A percentile compares a stretch with the other conserved stretches of the same genome.
Evolutionary conservation across 2,113 vertebrate species (phyloP).

Genomic region (Suricata suricatta): DNA sequence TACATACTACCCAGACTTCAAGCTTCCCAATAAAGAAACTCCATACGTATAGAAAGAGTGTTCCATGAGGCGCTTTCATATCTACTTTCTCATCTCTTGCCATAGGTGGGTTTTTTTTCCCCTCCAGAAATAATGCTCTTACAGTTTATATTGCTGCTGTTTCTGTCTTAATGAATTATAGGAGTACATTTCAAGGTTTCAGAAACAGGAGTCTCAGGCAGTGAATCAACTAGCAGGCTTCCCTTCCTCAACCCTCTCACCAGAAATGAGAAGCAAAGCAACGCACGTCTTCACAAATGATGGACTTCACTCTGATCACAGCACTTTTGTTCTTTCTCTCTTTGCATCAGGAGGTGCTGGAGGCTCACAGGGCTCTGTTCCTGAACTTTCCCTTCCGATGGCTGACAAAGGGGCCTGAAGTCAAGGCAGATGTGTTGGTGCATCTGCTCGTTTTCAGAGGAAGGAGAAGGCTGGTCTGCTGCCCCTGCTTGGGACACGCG

Average conservation of each 20-base stretch:
- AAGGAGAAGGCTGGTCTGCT: not conserved
- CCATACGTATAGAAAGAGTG: not conserved
- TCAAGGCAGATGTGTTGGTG: not conserved
- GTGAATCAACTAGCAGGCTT: slow-evolving; percentile 40
- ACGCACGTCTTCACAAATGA: not conserved
- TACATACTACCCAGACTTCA: not conserved
- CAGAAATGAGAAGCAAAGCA: not conserved
- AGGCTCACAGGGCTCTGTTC: not conserved
- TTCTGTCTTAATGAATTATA: slow-evolving; percentile 65
- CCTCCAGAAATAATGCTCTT: slow-evolving; percentile 34
- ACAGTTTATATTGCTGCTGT: slow-evolving; percentile 18
- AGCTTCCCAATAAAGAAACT: not conserved
- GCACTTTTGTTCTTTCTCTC: rapidly evolving
- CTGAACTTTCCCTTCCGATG: not conserved
- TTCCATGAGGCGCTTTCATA: not conserved
- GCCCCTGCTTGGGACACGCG: not conserved
- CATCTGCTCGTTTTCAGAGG: not conserved
- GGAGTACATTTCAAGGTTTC: slow-evolving; percentile 40
- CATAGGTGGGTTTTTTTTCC: not conserved
- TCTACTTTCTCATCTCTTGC: slow-evolving; percentile 29
- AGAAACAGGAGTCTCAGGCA: not conserved
- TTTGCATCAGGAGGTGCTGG: not conserved
- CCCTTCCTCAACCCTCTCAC: not conserved
- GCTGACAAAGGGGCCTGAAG: not conserved
- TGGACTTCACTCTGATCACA: not conserved